Percentiles rank a stretch among this genome's conserved stretches.
Conservation (phyloP, 2,888 invertebrate genomes). For the Tipula helvola region DNA sequence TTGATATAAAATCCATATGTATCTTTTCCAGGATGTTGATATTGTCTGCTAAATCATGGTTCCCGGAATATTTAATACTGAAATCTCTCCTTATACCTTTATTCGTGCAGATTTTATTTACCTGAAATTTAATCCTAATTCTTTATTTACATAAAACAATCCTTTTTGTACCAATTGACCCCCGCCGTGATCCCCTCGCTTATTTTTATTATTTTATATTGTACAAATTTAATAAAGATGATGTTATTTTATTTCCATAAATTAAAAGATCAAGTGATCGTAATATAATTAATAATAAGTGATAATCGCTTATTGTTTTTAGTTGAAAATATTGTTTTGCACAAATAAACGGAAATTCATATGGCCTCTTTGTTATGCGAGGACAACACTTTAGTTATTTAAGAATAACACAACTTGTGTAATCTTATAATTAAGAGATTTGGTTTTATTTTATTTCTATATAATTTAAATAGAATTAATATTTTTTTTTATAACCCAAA, state of each 20-base stretch:
- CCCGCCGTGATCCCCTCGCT: neutral
- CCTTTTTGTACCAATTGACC: neutral
- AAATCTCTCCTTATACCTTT: neutral
- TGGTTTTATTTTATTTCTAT: neutral
- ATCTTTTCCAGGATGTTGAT: neutral
- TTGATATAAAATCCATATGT: neutral
- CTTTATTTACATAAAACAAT: neutral
- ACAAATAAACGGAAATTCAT: neutral
- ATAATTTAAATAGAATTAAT: neutral
- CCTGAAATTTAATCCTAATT: neutral
- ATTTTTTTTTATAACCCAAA: neutral
- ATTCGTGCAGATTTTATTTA: neutral
- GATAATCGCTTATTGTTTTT: neutral
- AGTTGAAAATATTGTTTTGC: neutral
- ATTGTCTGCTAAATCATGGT: neutral
- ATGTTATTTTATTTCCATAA: neutral
- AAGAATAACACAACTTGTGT: neutral
- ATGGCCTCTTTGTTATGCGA: neutral
- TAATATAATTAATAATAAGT: conserved; percentile 4
- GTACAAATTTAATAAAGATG: neutral
- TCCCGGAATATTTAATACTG: neutral
- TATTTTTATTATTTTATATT: neutral
- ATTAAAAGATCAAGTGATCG: conserved; percentile 4
- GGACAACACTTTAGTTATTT: neutral
- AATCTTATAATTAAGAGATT: neutral